Percentiles rank a stretch among this genome's conserved stretches.
Evolutionary conservation across 92 coral and sea anemone species (phyloP).

Genomic region (Desmophyllum pertusum): DNA sequence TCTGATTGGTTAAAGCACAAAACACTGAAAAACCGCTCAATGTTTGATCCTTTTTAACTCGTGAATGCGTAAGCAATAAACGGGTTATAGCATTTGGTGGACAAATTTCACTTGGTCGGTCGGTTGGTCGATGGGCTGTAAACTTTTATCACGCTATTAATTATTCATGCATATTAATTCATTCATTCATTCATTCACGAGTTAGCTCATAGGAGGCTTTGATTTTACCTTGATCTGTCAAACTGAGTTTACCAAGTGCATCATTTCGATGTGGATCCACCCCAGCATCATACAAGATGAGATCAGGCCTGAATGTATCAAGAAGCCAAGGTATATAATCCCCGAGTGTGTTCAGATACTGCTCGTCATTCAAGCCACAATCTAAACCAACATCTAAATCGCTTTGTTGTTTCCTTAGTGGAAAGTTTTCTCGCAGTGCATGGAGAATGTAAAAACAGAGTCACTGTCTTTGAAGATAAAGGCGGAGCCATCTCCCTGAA

Average conservation of each 20-base stretch:
- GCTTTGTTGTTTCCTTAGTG: conserved; percentile 65
- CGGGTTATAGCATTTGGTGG: too few species aligned
- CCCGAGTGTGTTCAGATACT: conserved; percentile 54
- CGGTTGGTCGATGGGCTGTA: too few species aligned
- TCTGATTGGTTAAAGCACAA: too few species aligned
- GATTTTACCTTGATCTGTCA: conserved; percentile 69
- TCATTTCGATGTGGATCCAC: conserved; percentile 75
- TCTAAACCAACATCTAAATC: conserved; percentile 68
- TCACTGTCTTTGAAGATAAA: conserved; percentile 60
- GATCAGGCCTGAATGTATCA: conserved; percentile 62
- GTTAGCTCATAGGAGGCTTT: too few species aligned
- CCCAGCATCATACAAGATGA: conserved; percentile 74
- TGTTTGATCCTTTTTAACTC: too few species aligned
- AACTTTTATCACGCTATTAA: too few species aligned
- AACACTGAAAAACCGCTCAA: too few species aligned
- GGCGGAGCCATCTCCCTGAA: conserved; percentile 78
- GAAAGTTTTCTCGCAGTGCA: conserved; percentile 77
- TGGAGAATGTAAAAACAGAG: conserved; percentile 66
- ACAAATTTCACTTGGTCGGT: too few species aligned
- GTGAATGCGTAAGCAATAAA: too few species aligned
- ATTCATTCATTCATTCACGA: too few species aligned
- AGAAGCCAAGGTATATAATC: conserved; percentile 68
- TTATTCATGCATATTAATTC: too few species aligned
- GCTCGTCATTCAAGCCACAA: conserved; percentile 61
- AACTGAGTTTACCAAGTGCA: conserved; percentile 64